Conservation (phyloP, 2,888 invertebrate species). For the Lepidonotus clava region DNA sequence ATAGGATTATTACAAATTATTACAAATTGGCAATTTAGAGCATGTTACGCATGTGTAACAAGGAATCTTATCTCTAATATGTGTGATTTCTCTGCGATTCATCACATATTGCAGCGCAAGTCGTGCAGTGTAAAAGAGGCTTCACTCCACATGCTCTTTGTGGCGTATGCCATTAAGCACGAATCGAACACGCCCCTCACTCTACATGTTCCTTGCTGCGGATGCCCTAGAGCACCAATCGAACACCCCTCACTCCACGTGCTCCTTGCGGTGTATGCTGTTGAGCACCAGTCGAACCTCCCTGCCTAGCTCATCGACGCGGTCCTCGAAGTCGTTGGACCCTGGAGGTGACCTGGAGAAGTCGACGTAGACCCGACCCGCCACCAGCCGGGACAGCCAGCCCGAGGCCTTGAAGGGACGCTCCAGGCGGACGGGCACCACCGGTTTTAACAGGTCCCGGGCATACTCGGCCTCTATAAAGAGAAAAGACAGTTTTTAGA, state of each 20-base stretch:
- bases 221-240: too few relatives aligned
- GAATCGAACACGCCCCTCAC: not conserved
- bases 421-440: conserved; percentile 45
- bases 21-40: not conserved
- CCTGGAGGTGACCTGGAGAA: conserved; percentile 30
- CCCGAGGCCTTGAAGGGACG: conserved; percentile 52
- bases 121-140: not conserved
- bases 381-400: conserved; percentile 45
- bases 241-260: conserved; percentile 38
- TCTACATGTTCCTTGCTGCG: not conserved
- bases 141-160: not conserved
- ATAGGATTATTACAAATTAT: not conserved
- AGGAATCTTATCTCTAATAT: not conserved
- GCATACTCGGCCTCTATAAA: conserved; percentile 54
- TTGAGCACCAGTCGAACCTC: conserved; percentile 30
- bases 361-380: conserved; percentile 45
- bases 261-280: conserved; percentile 48
- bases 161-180: not conserved
- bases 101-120: not conserved
- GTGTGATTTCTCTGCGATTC: not conserved
- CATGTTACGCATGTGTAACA: not conserved
- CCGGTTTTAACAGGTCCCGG: conserved; percentile 47
- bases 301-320: conserved; percentile 45
- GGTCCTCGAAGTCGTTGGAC: conserved; percentile 50
- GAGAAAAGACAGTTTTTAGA: too few relatives aligned